Evolutionary conservation across 64 coral and sea anemone genomes (phyloP).

Genomic region (Stichodactyla mertensii): DNA sequence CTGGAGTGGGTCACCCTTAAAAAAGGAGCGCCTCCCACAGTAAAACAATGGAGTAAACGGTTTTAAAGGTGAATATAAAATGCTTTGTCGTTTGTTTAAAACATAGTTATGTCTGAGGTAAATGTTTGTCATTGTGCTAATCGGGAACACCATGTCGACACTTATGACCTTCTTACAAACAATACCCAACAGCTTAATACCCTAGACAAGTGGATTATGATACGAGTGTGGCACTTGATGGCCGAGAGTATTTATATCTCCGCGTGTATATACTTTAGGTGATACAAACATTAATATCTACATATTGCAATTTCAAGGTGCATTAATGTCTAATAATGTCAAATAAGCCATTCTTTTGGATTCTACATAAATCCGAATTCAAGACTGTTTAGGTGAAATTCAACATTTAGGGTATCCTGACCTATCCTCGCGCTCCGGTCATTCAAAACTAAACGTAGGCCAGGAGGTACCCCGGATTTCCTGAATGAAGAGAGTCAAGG

Average conservation of each 20-base stretch:
- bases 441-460: neutral
- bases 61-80: too few relatives aligned
- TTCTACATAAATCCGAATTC: neutral
- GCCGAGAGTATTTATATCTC: neutral
- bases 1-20: too few relatives aligned
- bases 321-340: neutral
- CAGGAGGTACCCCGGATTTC: neutral
- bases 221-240: neutral
- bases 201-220: slow-evolving; percentile 10
- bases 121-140: slow-evolving; percentile 13
- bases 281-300: neutral
- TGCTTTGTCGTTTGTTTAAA: neutral
- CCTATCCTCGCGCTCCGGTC: neutral
- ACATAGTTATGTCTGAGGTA: neutral
- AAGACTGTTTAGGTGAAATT: neutral
- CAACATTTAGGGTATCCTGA: neutral
- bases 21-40: too few relatives aligned
- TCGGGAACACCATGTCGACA: neutral
- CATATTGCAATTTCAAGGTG: neutral
- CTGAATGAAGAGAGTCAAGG: neutral
- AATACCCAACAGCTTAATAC: slow-evolving; percentile 2
- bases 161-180: neutral
- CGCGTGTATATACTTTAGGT: neutral
- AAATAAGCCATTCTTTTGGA: neutral
- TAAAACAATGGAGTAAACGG: too few relatives aligned